Evolutionary conservation across 2,888 invertebrate genomes (phyloP).

Genomic region (Lingula anatina): DNA sequence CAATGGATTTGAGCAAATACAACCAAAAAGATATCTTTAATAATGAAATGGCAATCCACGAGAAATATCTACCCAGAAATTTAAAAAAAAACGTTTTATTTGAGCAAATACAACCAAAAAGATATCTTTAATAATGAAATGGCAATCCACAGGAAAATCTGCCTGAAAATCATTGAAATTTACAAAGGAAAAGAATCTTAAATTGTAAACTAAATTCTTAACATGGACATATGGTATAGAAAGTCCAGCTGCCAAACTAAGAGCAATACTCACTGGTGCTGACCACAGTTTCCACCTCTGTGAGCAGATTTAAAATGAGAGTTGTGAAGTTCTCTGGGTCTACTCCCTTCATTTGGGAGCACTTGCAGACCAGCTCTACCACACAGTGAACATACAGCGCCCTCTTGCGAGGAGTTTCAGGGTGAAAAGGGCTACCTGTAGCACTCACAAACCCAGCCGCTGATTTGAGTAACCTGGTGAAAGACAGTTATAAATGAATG

Average conservation of each 20-base stretch:
- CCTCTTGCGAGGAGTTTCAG: conserved; percentile 58
- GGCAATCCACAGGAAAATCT: not conserved
- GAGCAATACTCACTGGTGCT: conserved; percentile 25
- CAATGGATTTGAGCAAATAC: not conserved
- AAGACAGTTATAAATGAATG: too few species aligned
- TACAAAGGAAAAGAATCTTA: too few species aligned
- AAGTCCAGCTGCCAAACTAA: not conserved
- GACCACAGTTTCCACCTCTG: conserved; percentile 44
- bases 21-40: too few species aligned
- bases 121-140: too few species aligned
- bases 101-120: not conserved
- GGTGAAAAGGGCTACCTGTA: conserved; percentile 46
- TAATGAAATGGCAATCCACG: too few species aligned
- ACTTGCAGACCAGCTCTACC: conserved; percentile 58
- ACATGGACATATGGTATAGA: too few species aligned
- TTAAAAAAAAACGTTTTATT: too few species aligned
- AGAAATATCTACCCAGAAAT: too few species aligned
- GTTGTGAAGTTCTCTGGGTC: conserved; percentile 23
- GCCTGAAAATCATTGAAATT: not conserved
- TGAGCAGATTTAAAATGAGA: conserved; percentile 39
- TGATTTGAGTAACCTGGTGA: conserved; percentile 61
- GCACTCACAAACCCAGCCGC: conserved; percentile 59
- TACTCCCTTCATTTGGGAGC: conserved; percentile 30
- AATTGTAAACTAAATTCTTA: too few species aligned
- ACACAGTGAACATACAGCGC: conserved; percentile 61